Evolutionary conservation across 2,888 invertebrate species (phyloP).

Genomic region (Melinopterus prodromus): DNA sequence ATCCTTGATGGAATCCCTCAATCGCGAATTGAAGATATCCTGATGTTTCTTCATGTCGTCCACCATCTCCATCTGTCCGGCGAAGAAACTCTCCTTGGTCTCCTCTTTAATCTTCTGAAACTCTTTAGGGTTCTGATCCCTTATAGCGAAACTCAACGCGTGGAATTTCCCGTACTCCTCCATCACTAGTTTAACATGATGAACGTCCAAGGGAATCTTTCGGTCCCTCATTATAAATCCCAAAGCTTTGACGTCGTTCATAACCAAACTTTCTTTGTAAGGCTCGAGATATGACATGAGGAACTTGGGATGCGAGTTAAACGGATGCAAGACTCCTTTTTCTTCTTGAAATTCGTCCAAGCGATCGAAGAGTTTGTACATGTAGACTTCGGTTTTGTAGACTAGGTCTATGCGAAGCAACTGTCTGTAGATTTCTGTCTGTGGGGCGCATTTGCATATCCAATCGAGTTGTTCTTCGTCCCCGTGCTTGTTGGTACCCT

Average conservation of each 20-base stretch:
- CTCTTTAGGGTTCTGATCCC: conserved; percentile 44
- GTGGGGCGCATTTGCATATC: conserved; percentile 49
- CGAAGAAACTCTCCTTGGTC: conserved; percentile 38
- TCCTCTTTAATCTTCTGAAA: conserved; percentile 42
- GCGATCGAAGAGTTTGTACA: conserved; percentile 48
- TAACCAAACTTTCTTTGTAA: conserved; percentile 44
- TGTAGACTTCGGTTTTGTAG: conserved; percentile 48
- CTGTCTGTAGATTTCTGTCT: conserved; percentile 43
- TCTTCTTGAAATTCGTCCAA: conserved; percentile 46
- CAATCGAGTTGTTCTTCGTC: conserved; percentile 40
- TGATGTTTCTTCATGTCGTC: conserved; percentile 13
- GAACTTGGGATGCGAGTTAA: conserved; percentile 35
- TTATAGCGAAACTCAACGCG: conserved; percentile 49
- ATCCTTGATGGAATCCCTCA: conserved; percentile 24
- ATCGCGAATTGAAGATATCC: conserved; percentile 10
- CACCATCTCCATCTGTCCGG: not conserved
- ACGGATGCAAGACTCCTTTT: conserved; percentile 37
- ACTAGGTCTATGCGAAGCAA: conserved; percentile 40
- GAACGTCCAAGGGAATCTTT: conserved; percentile 45
- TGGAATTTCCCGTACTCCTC: conserved; percentile 50
- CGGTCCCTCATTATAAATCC: conserved; percentile 47
- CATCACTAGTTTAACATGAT: conserved; percentile 47
- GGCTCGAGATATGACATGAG: conserved; percentile 37
- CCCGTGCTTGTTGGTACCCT: conserved; percentile 15
- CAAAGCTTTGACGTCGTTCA: conserved; percentile 46